A percentile compares a stretch with the other conserved stretches of the same genome.
Conservation (phyloP, 2,888 invertebrate genomes). For the Formica aserva region DNA sequence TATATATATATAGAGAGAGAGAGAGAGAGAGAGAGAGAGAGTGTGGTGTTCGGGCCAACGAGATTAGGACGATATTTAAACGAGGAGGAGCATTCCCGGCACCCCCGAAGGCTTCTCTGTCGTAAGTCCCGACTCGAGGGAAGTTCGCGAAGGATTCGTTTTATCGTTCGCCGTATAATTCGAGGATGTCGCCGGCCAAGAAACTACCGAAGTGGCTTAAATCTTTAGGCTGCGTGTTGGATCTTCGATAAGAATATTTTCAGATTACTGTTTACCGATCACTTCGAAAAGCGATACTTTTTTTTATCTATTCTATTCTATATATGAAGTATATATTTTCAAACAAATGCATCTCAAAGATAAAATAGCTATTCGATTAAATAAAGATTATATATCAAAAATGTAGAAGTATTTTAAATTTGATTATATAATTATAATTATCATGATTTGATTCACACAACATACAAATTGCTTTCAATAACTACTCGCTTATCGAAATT, state of each 20-base stretch:
- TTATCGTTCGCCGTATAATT: slow-evolving; percentile 67
- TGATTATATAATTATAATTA: slow-evolving; percentile 24
- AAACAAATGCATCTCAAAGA: neutral
- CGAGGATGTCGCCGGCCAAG: slow-evolving; percentile 62
- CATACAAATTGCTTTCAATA: neutral
- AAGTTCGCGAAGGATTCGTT: slow-evolving; percentile 68
- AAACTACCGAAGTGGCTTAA: slow-evolving; percentile 63
- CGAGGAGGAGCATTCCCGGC: slow-evolving; percentile 54
- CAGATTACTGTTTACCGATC: slow-evolving; percentile 26
- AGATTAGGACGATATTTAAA: slow-evolving; percentile 81
- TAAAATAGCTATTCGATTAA: neutral
- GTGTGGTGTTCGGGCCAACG: slow-evolving; percentile 40
- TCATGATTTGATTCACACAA: neutral
- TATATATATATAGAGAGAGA: slow-evolving; percentile 29
- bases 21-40: slow-evolving; percentile 30
- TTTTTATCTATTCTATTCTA: neutral
- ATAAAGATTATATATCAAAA: neutral
- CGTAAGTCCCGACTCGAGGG: slow-evolving; percentile 64
- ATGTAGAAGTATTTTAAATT: neutral
- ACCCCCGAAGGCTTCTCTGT: slow-evolving; percentile 53
- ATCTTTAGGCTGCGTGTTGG: slow-evolving; percentile 41
- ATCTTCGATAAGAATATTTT: slow-evolving; percentile 25
- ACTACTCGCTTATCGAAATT: slow-evolving; percentile 21
- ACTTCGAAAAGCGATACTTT: neutral
- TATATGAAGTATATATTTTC: no score